Percentiles rank a stretch among this genome's conserved stretches.
Evolutionary conservation across 1,140 invertebrate species (phyloP).

Genomic region (Papilio xuthus): DNA sequence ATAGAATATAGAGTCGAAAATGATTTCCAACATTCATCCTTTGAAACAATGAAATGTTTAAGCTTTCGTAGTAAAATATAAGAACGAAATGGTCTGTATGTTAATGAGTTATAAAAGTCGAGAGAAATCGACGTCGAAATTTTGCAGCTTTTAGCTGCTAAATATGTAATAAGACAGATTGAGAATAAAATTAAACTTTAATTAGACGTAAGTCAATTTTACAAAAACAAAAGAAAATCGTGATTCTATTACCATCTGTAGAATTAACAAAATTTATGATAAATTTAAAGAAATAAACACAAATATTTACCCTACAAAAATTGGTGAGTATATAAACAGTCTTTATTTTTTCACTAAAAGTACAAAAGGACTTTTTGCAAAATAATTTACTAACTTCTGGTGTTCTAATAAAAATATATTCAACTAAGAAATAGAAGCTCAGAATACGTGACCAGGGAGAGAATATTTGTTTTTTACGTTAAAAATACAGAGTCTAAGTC

Average conservation of each 20-base stretch:
- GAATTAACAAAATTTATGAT: no score
- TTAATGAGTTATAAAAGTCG: constrained; percentile 34
- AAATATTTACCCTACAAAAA: no score
- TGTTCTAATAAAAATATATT: no score
- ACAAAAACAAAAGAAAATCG: not conserved
- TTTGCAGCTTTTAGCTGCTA: constrained; percentile 12
- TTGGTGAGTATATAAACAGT: no score
- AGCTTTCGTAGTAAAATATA: constrained; percentile 31
- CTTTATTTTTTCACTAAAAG: not conserved
- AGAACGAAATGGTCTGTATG: constrained; percentile 32
- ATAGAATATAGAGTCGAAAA: constrained; percentile 26
- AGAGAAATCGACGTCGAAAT: constrained; percentile 19
- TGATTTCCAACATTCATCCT: not conserved
- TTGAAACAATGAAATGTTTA: constrained; percentile 25
- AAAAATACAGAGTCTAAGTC: no score
- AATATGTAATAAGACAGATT: not conserved
- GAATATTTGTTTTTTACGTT: no score
- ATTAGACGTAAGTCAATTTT: not conserved
- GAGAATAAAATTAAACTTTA: not conserved
- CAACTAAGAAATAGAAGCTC: no score
- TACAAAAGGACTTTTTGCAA: no score
- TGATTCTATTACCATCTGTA: no score
- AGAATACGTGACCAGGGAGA: no score
- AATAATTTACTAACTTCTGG: no score
- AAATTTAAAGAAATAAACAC: no score